Base-by-base conservation (phyloP, 2,888 invertebrate species). In the Yponomeuta cagnagella region DNA sequence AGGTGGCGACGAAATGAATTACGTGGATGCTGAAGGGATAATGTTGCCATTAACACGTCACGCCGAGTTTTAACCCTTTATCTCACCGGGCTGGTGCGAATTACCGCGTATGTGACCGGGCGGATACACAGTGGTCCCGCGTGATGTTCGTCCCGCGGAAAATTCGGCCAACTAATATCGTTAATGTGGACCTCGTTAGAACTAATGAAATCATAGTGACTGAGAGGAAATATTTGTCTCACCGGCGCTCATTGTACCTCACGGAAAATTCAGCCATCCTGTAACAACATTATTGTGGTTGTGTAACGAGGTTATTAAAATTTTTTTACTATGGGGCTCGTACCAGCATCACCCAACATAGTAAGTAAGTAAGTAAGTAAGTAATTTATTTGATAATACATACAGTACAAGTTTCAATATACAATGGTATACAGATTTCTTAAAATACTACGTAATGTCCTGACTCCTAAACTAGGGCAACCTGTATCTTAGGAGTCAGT, bases 21-120 rank as follows among this genome's bases (percentile, higher is more conserved):
- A 65, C 33, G 31, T 30, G 48, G 30, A 9, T 52, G 64, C 70
- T 4, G 66, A 65, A 31, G 65, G 65, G 65, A 65, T 65, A 65
- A 65, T 66, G 70, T 30, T 43, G 48, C 70, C 70, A 70, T 70
- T 65, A 70, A 70, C 70, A 65, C 70, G 70, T 70, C 70, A 66
- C 48, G 31, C 10, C 30, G 43, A 10, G 70, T 70, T 70, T 58
- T 31, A 65, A 65, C 65, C 65, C 65, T 30, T 65, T 65, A 65
- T 33, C 65, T 65, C 31, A 65, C 33, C 8, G 30, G 31, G 31
- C 30, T 23, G 30, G 65, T 23, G 31, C 31, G 30, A 31, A 65
- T 65, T 65, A 65, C 31, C 65, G 5, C 52, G 52, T 58, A 8
- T 52, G 52, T 58, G 52, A 58, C 52, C 52, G 52, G 15, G 15